These are phyloP conservation scores for Polia nebulosa DNA, from an alignment of 2,888 invertebrate genomes.

Conservation along the genomic window DNA sequence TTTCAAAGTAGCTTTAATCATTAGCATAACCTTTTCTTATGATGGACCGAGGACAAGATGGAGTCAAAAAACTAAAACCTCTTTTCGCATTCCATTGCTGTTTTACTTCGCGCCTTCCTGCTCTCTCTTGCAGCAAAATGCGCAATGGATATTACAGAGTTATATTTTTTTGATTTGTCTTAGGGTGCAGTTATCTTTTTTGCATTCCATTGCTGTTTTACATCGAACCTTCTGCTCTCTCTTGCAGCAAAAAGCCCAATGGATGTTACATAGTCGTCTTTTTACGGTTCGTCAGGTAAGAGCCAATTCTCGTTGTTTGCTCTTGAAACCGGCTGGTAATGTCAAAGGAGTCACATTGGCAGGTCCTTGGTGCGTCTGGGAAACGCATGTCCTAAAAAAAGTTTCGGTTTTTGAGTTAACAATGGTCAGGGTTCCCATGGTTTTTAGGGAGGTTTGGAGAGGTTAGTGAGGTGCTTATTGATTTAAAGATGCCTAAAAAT, in stretches of 20 bases:
- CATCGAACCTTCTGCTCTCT: constrained; percentile 2
- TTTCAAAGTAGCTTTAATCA: constrained; percentile 66
- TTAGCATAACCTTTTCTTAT: constrained; percentile 64
- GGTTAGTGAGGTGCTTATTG: not conserved
- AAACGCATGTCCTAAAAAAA: constrained; percentile 64
- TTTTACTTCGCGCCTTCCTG: not conserved
- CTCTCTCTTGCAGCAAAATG: not conserved
- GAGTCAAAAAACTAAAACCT: constrained; percentile 27
- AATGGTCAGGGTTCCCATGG: constrained; percentile 55
- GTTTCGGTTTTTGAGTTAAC: constrained; percentile 57
- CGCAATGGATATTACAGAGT: not conserved
- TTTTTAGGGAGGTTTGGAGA: not conserved
- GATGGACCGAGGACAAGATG: constrained; percentile 40
- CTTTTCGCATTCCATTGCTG: not conserved
- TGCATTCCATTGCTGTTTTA: constrained; percentile 36
- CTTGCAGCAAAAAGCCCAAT: constrained; percentile 32
- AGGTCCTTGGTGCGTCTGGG: constrained; percentile 76
- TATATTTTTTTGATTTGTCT: not conserved
- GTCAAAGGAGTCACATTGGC: constrained; percentile 86
- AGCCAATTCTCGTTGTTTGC: constrained; percentile 52
- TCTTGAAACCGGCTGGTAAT: constrained; percentile 78
- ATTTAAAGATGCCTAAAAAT: not conserved
- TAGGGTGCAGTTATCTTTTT: constrained; percentile 4
- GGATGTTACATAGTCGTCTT: constrained; percentile 22
- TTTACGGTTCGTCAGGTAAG: constrained; percentile 40